These are phyloP conservation scores for Scylla paramamosain DNA, from an alignment of 1,140 invertebrate species.

Conservation along the genomic window DNA sequence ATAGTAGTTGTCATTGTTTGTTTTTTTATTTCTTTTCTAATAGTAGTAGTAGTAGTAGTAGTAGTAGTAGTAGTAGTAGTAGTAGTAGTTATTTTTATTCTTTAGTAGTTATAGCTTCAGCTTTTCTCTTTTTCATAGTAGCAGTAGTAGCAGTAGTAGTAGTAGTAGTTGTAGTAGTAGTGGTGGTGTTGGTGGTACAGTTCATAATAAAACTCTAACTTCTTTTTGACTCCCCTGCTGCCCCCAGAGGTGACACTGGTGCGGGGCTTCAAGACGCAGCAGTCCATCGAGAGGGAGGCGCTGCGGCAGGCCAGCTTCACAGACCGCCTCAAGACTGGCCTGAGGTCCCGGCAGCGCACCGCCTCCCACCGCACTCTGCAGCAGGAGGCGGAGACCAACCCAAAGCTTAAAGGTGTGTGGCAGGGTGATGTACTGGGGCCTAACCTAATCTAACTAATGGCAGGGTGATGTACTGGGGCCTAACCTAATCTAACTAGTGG, in stretches of 20 bases:
- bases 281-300: slow-evolving; percentile 85
- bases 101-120: too few relatives aligned
- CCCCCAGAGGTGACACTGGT: neutral
- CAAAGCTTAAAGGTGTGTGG: slow-evolving; percentile 78
- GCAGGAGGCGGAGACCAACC: slow-evolving; percentile 77
- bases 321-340: slow-evolving; percentile 76
- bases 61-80: too few relatives aligned
- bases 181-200: too few relatives aligned
- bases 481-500: neutral
- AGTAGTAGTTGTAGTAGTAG: too few relatives aligned
- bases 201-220: too few relatives aligned
- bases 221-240: too few relatives aligned
- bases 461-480: neutral
- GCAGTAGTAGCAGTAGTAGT: too few relatives aligned
- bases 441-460: neutral
- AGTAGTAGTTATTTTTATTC: too few relatives aligned
- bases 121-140: too few relatives aligned
- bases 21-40: too few relatives aligned
- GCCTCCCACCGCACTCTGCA: neutral
- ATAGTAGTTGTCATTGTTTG: too few relatives aligned
- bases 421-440: neutral
- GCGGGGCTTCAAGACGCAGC: slow-evolving; percentile 88
- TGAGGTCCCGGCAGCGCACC: slow-evolving; percentile 78
- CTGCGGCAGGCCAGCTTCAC: slow-evolving; percentile 85
- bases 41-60: too few relatives aligned